Evolutionary conservation across 1,140 invertebrate genomes (phyloP), one percentile per base, ranked within the genome.

Genomic region (Psix sp.): DNA sequence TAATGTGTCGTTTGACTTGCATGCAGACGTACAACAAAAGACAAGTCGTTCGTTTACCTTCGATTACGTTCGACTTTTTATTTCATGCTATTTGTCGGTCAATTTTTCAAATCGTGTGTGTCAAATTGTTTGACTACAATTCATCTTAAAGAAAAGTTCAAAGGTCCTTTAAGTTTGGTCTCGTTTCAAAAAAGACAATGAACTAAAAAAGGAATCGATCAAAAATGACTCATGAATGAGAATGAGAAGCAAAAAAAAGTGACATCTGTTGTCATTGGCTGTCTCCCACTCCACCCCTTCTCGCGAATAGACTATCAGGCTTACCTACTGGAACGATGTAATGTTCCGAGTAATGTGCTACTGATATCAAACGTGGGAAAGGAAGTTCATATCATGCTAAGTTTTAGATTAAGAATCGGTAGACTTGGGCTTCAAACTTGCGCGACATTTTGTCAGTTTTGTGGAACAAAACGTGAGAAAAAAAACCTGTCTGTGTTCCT

Each of bases 1-100:
- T 86, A 86, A 87, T 87, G 79, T 60, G 65, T 83, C 77, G 79
- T 85, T 86, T 86, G 82, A 85, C 82, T 87, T 87, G 80, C 83
- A 86, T 82, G 74, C 57, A 42, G 49, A 57, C 57, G 48, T 21
- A 39, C 57, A 77, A 83, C 80, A 80, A 83, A 84, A 80, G 76
- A 77, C 68, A 15, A 17, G 49, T 56, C 63, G 60, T 75, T 63
- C 74, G 42, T 71, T 76, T 65, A 51, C 63, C 63, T 54, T 40
- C 54, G 48, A 40, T 52, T 60, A 39, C 36, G 5, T 65, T 52
- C 52, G 24, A 9, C 33, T 42, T 31, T 18, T 16, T 16, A 18
- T 16, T 16, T 40, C 39, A 11, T 20, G 5, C 18, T 42, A 13
- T 42, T 42, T 42, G 7, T 42, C n/a, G n/a, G n/a, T n/a, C n/a